Evolutionary conservation across 2,888 invertebrate genomes (phyloP).

Genomic region (Dendrolimus houi): DNA sequence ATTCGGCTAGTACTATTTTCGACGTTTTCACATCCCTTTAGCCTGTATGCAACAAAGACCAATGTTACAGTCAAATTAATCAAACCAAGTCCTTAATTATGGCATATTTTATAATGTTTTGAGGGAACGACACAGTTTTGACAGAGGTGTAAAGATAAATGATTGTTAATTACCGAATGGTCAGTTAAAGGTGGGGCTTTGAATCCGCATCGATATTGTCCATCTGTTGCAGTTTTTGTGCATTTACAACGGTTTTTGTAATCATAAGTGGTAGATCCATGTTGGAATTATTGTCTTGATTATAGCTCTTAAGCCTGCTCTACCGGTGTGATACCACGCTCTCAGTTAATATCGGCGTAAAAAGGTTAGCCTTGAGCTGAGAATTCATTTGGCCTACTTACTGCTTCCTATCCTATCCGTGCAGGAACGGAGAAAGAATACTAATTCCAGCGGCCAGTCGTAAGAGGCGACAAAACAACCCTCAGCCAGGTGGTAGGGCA

Average conservation of each 20-base stretch:
- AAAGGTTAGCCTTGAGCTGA: no score
- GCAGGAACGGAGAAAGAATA: no score
- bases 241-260: neutral
- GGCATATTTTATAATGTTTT: constrained; percentile 63
- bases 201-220: neutral
- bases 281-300: no score
- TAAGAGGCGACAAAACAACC: no score
- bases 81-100: constrained; percentile 50
- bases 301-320: no score
- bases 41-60: neutral
- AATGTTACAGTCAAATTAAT: constrained; percentile 43
- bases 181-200: constrained; percentile 1
- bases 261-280: neutral
- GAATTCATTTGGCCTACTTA: no score
- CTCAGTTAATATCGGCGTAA: no score
- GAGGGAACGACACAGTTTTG: constrained; percentile 65
- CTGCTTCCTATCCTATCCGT: no score
- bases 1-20: constrained; percentile 6
- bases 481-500: no score
- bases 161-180: constrained; percentile 30
- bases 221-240: neutral
- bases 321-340: no score
- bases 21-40: neutral
- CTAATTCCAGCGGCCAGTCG: no score
- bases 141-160: constrained; percentile 67